phyloP scores from a whole-genome alignment of 2,888 invertebrate species.

The Nemotelus pantherinus region DNA sequence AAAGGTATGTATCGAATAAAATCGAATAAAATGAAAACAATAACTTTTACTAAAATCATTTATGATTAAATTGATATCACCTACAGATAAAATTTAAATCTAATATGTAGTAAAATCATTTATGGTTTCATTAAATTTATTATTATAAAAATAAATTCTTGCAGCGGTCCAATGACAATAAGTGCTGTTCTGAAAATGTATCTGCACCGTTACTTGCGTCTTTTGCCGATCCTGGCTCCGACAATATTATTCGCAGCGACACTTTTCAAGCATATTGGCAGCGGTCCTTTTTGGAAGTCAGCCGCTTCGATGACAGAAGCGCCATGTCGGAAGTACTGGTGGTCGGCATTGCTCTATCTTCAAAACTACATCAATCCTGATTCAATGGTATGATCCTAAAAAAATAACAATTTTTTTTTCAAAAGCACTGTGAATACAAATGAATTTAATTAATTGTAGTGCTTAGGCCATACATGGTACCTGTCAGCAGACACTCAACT shows the following conservation, averaged over 20 bases:
- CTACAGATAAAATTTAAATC: too few species aligned
- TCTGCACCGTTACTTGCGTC: slow-evolving; percentile 64
- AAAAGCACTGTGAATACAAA: not conserved
- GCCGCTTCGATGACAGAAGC: slow-evolving; percentile 21
- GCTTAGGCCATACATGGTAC: slow-evolving; percentile 70
- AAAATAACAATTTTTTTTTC: too few species aligned
- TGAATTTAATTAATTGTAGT: slow-evolving; percentile 56
- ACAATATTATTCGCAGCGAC: slow-evolving; percentile 67
- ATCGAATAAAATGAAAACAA: too few species aligned
- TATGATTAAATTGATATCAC: too few species aligned
- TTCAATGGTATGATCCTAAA: slow-evolving; percentile 55
- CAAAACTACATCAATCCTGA: slow-evolving; percentile 65
- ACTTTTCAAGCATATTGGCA: slow-evolving; percentile 66
- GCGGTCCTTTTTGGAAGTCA: slow-evolving; percentile 67
- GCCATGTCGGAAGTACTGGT: slow-evolving; percentile 65
- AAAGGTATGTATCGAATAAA: slow-evolving; percentile 56
- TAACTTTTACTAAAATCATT: too few species aligned
- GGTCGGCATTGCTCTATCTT: slow-evolving; percentile 66
- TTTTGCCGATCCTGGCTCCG: slow-evolving; percentile 68
- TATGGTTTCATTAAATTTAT: too few species aligned
- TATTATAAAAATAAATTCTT: slow-evolving; percentile 53
- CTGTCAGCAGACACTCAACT: slow-evolving; percentile 70
- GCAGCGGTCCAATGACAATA: slow-evolving; percentile 16
- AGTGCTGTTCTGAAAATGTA: slow-evolving; percentile 59
- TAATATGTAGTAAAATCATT: too few species aligned